These are phyloP conservation scores for Cristatella mucedo DNA, from an alignment of 2,888 invertebrate species.

Conservation along the genomic window DNA sequence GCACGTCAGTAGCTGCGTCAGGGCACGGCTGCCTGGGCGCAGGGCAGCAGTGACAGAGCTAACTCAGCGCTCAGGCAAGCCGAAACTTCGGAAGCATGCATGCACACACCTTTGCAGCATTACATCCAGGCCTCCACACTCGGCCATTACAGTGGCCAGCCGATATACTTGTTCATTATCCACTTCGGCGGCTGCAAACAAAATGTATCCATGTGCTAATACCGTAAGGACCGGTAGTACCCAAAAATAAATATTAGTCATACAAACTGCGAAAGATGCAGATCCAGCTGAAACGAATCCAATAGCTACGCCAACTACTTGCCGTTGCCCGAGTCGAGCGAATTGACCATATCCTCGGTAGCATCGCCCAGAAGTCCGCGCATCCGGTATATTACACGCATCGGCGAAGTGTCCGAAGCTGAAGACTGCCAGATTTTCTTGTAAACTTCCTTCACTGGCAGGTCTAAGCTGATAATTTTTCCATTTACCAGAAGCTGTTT, in stretches of 20 bases:
- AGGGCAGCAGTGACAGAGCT: too few species aligned
- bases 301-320: slow-evolving; percentile 10
- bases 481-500: slow-evolving; percentile 88
- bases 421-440: slow-evolving; percentile 43
- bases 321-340: slow-evolving; percentile 59
- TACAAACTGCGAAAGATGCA: neutral
- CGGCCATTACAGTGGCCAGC: slow-evolving; percentile 68
- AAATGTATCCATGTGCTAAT: neutral
- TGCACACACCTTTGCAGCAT: slow-evolving; percentile 41
- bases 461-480: slow-evolving; percentile 88
- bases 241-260: neutral
- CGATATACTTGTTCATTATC: slow-evolving; percentile 87
- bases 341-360: slow-evolving; percentile 94
- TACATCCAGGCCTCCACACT: slow-evolving; percentile 56
- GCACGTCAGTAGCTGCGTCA: too few species aligned
- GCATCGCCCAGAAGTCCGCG: slow-evolving; percentile 90
- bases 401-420: slow-evolving; percentile 65
- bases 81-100: too few species aligned
- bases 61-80: too few species aligned
- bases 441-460: slow-evolving; percentile 68
- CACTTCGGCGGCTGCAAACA: slow-evolving; percentile 54
- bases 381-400: slow-evolving; percentile 95
- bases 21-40: too few species aligned
- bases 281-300: neutral
- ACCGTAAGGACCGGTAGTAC: neutral